Base-by-base conservation (phyloP, 2,888 invertebrate species). In the Synergus japonicus region DNA sequence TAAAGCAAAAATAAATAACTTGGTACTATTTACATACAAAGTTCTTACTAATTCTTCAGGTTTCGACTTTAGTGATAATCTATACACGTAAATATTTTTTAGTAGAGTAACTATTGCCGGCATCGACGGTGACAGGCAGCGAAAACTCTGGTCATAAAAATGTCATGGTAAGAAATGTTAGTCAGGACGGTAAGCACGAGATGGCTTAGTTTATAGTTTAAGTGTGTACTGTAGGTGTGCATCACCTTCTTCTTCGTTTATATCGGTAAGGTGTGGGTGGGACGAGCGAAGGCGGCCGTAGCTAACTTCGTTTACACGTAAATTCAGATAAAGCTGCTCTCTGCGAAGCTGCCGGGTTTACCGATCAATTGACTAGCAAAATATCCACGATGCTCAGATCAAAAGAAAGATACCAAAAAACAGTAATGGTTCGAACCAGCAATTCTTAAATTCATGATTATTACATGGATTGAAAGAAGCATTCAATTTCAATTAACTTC, bases 111-210 rank as follows among this genome's bases (percentile, higher is more conserved):
- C 37, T 37, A 5, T 37, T 37, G 29, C 58, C 15, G 15, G 29
- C 41, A 29, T 18, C 41, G 15, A 37, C 41, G 29, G 29, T 29
- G 29, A 29, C 15, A 18, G 15, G 15, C 7, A 29, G 41, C 41
- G 29, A 88, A 85, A 86, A 84, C 85, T 85, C 83, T 82, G 85
- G 82, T 84, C 87, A 84, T 88, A 88, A 88, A 88, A 88, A 88
- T 87, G 88, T 87, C 85, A 84, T 81, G 84, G 83, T 85, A 88
- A 88, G 86, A 83, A 87, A 88, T 84, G 84, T 82, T 82, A 37
- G 64, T 60, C 37, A 49, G 10, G 76, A 69, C 60, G 76, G 76
- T 69, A 60, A 41, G 49, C 49, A 29, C 37, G n/a, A 2, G 13
- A 43, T 43, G n/a, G 22, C 22, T 18, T 18, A 10, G 7, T 63